Conservation (phyloP, 1,140 invertebrate genomes). For the Drosophila guanche region DNA sequence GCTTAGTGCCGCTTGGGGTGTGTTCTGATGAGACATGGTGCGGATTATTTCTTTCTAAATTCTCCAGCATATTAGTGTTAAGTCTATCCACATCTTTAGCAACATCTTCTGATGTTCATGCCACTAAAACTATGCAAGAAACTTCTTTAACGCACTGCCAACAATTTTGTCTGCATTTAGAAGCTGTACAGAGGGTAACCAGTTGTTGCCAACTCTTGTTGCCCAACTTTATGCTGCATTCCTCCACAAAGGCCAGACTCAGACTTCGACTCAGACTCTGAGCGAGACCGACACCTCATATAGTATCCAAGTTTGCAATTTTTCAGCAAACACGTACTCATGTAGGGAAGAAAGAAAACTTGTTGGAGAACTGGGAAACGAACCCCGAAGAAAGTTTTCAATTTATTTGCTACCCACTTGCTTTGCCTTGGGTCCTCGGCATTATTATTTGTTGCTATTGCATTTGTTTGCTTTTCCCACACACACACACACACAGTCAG, state of each 20-base stretch:
- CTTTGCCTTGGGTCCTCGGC: constrained; percentile 20
- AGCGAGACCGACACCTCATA: constrained; percentile 33
- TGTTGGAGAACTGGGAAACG: constrained; percentile 49
- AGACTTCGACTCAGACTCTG: constrained; percentile 1
- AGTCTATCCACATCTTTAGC: no score
- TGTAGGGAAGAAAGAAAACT: constrained; percentile 9
- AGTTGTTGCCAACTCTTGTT: no score
- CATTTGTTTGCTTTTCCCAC: constrained; percentile 53
- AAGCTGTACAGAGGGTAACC: background rate
- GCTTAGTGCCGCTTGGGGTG: no score
- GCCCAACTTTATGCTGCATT: constrained; percentile 5
- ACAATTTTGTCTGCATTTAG: no score
- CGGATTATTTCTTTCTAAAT: no score
- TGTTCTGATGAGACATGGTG: no score
- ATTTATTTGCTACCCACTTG: constrained; percentile 60
- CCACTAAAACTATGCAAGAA: no score
- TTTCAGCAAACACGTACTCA: constrained; percentile 46
- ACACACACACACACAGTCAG: background rate
- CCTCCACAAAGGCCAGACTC: background rate
- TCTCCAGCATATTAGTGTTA: no score
- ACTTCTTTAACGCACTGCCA: no score
- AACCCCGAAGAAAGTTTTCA: constrained; percentile 45
- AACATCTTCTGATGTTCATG: no score
- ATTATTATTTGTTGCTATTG: constrained; percentile 65
- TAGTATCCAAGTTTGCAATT: constrained; percentile 55